These are phyloP conservation scores for Parapsyche elsis DNA, from an alignment of 1,140 invertebrate genomes.

Conservation along the genomic window DNA sequence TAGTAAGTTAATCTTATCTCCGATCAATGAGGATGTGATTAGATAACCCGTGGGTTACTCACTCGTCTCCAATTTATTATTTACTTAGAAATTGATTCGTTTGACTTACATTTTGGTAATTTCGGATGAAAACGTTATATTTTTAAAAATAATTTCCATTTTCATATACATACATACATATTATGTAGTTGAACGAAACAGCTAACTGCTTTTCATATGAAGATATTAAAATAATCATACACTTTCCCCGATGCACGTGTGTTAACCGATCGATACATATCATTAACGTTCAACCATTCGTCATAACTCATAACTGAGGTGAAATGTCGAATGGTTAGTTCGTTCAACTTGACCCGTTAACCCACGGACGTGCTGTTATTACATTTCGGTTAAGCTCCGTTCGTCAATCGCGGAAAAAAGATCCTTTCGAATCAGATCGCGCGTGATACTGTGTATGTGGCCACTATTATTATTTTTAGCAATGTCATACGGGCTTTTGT, in stretches of 20 bases:
- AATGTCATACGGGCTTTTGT: too few relatives aligned
- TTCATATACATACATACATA: too few relatives aligned
- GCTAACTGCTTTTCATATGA: neutral
- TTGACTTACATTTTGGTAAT: too few relatives aligned
- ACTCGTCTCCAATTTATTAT: too few relatives aligned
- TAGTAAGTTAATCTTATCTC: neutral
- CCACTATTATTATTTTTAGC: too few relatives aligned
- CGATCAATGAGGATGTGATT: neutral
- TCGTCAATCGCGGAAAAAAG: neutral
- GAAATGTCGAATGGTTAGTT: neutral
- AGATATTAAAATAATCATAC: neutral
- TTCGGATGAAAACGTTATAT: too few relatives aligned
- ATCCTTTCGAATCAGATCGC: too few relatives aligned
- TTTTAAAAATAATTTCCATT: too few relatives aligned
- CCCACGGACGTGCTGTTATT: neutral
- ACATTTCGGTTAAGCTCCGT: slow-evolving; percentile 17
- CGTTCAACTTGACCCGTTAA: slow-evolving; percentile 31
- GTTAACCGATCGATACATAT: neutral
- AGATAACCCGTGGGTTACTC: neutral
- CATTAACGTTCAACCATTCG: neutral
- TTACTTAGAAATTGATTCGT: too few relatives aligned
- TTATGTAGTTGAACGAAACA: too few relatives aligned
- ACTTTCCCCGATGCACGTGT: neutral
- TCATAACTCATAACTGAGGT: too few relatives aligned
- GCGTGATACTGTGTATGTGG: too few relatives aligned